phyloP scores from a whole-genome alignment of 2,888 invertebrate genomes.

The Venusia cambrica region DNA sequence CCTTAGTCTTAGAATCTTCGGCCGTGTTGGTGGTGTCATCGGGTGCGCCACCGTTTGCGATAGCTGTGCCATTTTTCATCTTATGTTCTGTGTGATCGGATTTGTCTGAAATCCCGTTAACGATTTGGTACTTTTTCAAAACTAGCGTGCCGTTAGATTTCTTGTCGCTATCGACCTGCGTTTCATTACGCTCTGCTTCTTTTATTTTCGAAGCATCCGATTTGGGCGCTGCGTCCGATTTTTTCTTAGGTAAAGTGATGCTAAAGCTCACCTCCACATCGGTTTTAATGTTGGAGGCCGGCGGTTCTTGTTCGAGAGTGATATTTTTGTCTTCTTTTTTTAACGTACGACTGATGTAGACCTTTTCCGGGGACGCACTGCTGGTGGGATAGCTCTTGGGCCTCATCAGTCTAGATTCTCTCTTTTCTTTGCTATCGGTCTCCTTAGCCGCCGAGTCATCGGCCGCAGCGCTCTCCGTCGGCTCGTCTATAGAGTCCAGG shows the following conservation, averaged over 20 bases:
- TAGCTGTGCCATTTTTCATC: slow-evolving; percentile 40
- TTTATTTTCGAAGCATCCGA: slow-evolving; percentile 37
- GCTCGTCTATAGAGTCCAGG: slow-evolving; percentile 52
- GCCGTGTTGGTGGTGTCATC: slow-evolving; percentile 44
- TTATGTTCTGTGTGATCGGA: slow-evolving; percentile 40
- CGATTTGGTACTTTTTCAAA: slow-evolving; percentile 63
- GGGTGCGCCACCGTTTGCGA: slow-evolving; percentile 42
- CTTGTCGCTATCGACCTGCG: slow-evolving; percentile 33
- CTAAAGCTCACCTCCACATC: slow-evolving; percentile 74
- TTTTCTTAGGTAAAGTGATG: slow-evolving; percentile 66
- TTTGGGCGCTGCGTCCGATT: slow-evolving; percentile 39
- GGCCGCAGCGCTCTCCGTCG: slow-evolving; percentile 37
- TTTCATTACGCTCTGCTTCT: slow-evolving; percentile 33
- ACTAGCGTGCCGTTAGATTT: slow-evolving; percentile 40
- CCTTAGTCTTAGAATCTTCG: slow-evolving; percentile 45
- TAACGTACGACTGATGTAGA: slow-evolving; percentile 46
- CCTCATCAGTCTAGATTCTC: slow-evolving; percentile 73
- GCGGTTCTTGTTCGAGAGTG: slow-evolving; percentile 37
- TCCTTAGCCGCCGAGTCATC: slow-evolving; percentile 42
- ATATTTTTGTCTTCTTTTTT: slow-evolving; percentile 51
- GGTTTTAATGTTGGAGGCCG: slow-evolving; percentile 44
- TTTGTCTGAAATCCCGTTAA: slow-evolving; percentile 40
- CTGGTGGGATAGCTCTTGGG: slow-evolving; percentile 83
- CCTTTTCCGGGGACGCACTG: slow-evolving; percentile 68
- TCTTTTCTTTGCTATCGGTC: slow-evolving; percentile 43